phyloP scores from a whole-genome alignment of 35 echinoderm and acorn worm genomes.

The Strongylocentrotus purpuratus region DNA sequence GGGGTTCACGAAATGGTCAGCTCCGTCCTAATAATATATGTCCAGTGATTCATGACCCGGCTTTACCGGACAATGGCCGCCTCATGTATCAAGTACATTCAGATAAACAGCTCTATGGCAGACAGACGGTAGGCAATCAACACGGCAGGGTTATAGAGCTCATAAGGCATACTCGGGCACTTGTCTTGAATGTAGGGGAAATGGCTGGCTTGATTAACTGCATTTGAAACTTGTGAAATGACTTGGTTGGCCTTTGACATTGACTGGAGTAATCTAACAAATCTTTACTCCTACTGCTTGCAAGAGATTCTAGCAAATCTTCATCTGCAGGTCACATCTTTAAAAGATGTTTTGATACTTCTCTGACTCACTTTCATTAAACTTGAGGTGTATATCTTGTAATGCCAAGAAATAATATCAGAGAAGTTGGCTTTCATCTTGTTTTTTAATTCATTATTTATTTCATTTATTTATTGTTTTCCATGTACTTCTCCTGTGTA shows the following conservation, averaged over 20 bases:
- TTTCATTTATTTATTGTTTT: background rate
- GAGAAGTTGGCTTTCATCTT: background rate
- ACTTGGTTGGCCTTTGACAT: too few species aligned
- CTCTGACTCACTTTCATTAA: too few species aligned
- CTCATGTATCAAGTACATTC: background rate
- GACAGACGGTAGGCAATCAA: background rate
- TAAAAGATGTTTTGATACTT: too few species aligned
- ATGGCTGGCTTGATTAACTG: background rate
- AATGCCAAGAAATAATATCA: background rate
- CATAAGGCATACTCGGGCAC: background rate
- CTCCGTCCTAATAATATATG: background rate
- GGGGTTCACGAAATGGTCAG: constrained; percentile 22
- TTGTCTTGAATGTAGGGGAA: background rate
- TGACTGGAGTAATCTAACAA: too few species aligned
- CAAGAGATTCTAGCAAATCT: too few species aligned
- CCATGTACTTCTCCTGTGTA: background rate
- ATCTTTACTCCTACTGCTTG: too few species aligned
- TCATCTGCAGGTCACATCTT: too few species aligned
- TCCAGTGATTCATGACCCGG: constrained; percentile 36
- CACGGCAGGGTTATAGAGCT: background rate
- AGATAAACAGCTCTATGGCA: background rate
- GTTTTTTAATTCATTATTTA: background rate
- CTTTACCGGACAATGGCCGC: constrained; percentile 27
- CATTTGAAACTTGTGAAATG: background rate
- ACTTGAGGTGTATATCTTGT: background rate